Conservation (phyloP, 2,797 vertebrate genomes). For the Lacerta bilineata region DNA sequence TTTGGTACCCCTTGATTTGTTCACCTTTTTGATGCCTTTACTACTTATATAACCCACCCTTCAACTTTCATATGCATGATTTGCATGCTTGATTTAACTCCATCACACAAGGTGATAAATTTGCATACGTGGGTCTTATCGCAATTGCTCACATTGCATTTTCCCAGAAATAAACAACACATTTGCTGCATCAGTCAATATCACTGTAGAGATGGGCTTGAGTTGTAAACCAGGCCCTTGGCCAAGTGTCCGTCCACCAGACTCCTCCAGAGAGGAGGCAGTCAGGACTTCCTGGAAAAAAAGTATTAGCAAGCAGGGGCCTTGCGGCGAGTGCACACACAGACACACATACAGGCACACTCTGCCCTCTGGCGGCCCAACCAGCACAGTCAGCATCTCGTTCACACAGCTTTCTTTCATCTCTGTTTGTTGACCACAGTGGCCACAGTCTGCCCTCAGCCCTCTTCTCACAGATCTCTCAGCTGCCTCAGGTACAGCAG, state of each 20-base stretch:
- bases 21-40: too few species aligned
- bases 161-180: too few species aligned
- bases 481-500: slow-evolving; percentile 84
- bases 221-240: slow-evolving; percentile 89
- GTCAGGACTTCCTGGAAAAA: slow-evolving; percentile 77
- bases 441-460: slow-evolving; percentile 84
- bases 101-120: too few species aligned
- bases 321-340: too few species aligned
- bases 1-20: too few species aligned
- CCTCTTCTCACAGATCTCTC: slow-evolving; percentile 71
- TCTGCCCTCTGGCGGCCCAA: slow-evolving; percentile 72
- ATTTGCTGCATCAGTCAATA: too few species aligned
- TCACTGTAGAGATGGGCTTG: slow-evolving; percentile 4
- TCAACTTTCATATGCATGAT: too few species aligned
- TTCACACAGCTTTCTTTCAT: slow-evolving; percentile 80
- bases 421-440: slow-evolving; percentile 79
- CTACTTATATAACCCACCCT: too few species aligned
- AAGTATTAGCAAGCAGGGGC: not conserved
- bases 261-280: slow-evolving; percentile 83
- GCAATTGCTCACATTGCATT: too few species aligned
- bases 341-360: slow-evolving; percentile 41
- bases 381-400: slow-evolving; percentile 83
- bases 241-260: slow-evolving; percentile 83
- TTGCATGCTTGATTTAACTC: too few species aligned
- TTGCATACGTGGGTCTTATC: too few species aligned